Conservation (phyloP, 2,888 invertebrate species). For the Digitonthophagus gazella region DNA sequence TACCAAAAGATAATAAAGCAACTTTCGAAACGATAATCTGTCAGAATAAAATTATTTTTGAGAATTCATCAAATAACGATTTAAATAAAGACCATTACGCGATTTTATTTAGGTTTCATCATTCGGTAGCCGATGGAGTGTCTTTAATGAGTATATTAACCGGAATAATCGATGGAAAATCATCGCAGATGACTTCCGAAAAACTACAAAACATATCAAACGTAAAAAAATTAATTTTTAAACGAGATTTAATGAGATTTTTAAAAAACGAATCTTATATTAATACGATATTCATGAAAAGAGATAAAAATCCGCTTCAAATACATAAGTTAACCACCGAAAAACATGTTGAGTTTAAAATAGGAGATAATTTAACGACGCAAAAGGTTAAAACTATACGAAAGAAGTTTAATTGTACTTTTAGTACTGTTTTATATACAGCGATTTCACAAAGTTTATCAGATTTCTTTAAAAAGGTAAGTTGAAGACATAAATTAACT, state of each 20-base stretch:
- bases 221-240: not conserved
- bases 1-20: constrained; percentile 15
- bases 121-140: constrained; percentile 18
- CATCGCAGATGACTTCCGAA: not conserved
- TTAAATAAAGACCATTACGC: constrained; percentile 7
- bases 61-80: not conserved
- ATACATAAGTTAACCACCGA: constrained; percentile 13
- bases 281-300: not conserved
- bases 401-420: constrained; percentile 14
- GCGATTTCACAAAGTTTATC: constrained; percentile 23
- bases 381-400: constrained; percentile 23
- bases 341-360: constrained; percentile 19
- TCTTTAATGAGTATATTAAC: constrained; percentile 7
- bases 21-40: constrained; percentile 19
- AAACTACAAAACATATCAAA: not conserved
- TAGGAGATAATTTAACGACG: constrained; percentile 8
- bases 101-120: constrained; percentile 19
- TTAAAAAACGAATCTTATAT: constrained; percentile 10
- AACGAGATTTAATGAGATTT: not conserved
- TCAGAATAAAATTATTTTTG: constrained; percentile 15
- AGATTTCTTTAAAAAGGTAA: constrained; percentile 18
- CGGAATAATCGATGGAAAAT: constrained; percentile 11
- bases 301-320: constrained; percentile 22
- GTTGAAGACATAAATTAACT: no score
- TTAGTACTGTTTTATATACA: constrained; percentile 18